Base-by-base conservation (phyloP, 2,797 vertebrate species). In the Chaetodon trifasciatus region DNA sequence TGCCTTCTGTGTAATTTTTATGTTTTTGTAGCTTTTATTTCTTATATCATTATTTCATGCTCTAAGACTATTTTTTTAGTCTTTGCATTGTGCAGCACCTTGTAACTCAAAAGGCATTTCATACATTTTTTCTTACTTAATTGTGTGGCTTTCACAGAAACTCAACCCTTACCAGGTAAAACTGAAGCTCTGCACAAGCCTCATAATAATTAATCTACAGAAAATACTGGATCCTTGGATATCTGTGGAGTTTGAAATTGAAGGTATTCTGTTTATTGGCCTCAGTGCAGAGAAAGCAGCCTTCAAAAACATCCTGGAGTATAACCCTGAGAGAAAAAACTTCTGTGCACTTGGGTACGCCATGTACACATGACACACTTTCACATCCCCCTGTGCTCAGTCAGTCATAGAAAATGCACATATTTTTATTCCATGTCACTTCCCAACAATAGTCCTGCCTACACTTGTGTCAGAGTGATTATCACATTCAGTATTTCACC, bases 381-480 rank as follows among this genome's bases (percentile, higher is more conserved):
- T 8, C 1, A 13, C 13, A 11, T 73, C 55, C 16, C 49, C 11
- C 15, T 2, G 15, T n/a, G 15, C 46, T 68, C 11, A 5, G 28
- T 57, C 28, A 3, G 10, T n/a, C 6, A 47, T 21, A 49, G 0
- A 64, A 15, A 24, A 68, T 8, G 3, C 19, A 69, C 1, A 39
- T 39, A 28, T 73, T 66, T 63, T 52, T 49, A 49, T 69, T 60
- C 46, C 8, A 6, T 49, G 58, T 44, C 53, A 28, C 47, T 10
- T 67, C 9, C 28, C 19, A 52, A 63, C 61, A 69, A 70, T 35
- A 49, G 42, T 60, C 39, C 58, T 52, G 42, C 35, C 77, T 21
- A 10, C 63, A 65, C 56, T 52, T 37, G 40, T 69, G 66, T 68
- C 61, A 52, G 23, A 49, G 49, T 72, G 39, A 88, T 90, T 67